Evolutionary conservation across 2,797 vertebrate genomes (phyloP).

Genomic region (Gymnothorax javanicus): DNA sequence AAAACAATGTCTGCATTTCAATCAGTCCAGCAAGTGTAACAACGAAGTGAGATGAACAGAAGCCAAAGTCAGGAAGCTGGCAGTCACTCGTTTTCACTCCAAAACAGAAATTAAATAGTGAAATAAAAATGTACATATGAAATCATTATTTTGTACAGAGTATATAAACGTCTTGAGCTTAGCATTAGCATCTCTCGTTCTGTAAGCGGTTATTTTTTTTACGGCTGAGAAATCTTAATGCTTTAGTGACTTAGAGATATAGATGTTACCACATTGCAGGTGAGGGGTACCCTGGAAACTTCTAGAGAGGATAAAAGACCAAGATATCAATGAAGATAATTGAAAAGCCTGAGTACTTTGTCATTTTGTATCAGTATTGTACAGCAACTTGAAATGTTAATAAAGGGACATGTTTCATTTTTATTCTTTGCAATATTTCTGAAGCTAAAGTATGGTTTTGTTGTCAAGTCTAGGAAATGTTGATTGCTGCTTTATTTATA

Average conservation of each 20-base stretch:
- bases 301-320: not conserved
- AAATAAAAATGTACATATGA: not conserved
- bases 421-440: conserved; percentile 23
- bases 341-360: conserved; percentile 23
- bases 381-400: conserved; percentile 25
- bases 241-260: conserved; percentile 14
- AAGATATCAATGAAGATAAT: conserved; percentile 24
- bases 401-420: conserved; percentile 16
- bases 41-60: conserved; percentile 5
- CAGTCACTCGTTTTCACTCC: not conserved
- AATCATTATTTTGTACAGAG: conserved; percentile 29
- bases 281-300: conserved; percentile 11
- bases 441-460: conserved; percentile 33
- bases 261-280: conserved; percentile 4
- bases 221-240: conserved; percentile 8
- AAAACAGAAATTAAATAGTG: conserved; percentile 15
- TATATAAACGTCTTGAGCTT: conserved; percentile 20
- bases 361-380: conserved; percentile 43
- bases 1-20: not conserved
- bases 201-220: conserved; percentile 21
- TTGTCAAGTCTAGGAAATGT: conserved; percentile 29
- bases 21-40: not conserved
- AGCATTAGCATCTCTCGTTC: not conserved
- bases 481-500: conserved; percentile 33
- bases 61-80: not conserved